Evolutionary conservation across 23 tunicate species (phyloP), one percentile per base, ranked within the genome.

Genomic region (Clavelina lepadiformis): DNA sequence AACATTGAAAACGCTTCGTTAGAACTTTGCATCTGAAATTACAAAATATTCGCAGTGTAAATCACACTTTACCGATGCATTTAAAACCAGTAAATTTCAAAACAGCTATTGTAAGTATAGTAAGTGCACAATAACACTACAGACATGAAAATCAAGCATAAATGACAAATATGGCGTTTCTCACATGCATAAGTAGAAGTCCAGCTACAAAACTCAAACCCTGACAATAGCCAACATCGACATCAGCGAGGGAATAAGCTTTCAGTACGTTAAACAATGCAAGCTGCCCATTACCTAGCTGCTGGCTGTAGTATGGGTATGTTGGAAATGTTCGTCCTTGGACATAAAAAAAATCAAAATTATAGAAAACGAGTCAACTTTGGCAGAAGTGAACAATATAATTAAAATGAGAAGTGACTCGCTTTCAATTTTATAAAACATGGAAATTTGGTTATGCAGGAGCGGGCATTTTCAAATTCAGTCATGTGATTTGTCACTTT

Each of bases 181-280:
- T 59, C 30, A 84, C 80, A 50, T 91, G 88, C 73, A 91, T 63
- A 11, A 91, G 56, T 29, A 91, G 66, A 5, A 81, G 38, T 3
- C 91, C 98, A 5, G 88, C 98, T 1, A 91, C 86, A 47, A 91
- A 91, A 71, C 83, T 82, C 26, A 91, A 69, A 1, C 98, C 98
- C 56, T 91, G 98, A 37, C 98, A 91, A 51, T 91, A 91, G 1
- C 98, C 98, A 27, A 91, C 98, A 7, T 91, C 91, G 1, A 54
- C 31, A 57, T 91, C 98, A 27, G 67, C 71, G 23, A 91, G 37
- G 7, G 89, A 82, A 50, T 91, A 91, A 21, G 91, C 98, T 76
- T 91, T 91, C 0, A 91, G 75, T 0, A 91, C 53, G 51, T 91
- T 91, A 60, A 74, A 91, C 19, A 91, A 76, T 21, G 72, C 80